phyloP scores from a whole-genome alignment of 1,140 invertebrate species.

The Drosophila leontia region DNA sequence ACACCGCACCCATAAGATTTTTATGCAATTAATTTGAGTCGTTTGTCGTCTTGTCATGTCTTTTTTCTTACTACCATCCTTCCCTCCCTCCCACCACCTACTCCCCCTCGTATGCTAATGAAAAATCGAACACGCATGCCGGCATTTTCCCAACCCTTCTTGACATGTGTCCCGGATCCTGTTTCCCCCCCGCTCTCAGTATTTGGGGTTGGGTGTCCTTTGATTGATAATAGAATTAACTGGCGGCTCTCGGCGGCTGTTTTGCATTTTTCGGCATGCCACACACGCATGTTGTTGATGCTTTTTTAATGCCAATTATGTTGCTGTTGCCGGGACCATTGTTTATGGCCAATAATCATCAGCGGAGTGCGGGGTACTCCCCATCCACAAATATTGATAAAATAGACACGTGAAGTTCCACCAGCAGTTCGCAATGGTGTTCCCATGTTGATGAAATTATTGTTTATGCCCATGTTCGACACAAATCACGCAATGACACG shows the following conservation, averaged over 20 bases:
- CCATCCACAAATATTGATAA: slow-evolving; percentile 72
- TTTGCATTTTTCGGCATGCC: slow-evolving; percentile 77
- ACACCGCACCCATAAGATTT: slow-evolving; percentile 60
- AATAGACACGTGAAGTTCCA: slow-evolving; percentile 55
- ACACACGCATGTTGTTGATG: slow-evolving; percentile 62
- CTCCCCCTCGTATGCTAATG: slow-evolving; percentile 71
- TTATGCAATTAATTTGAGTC: slow-evolving; percentile 83
- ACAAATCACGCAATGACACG: slow-evolving; percentile 75
- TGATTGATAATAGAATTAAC: slow-evolving; percentile 82
- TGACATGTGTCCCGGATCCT: neutral
- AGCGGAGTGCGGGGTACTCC: neutral
- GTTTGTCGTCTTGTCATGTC: slow-evolving; percentile 74
- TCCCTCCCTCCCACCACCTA: slow-evolving; percentile 8
- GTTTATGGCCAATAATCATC: slow-evolving; percentile 81
- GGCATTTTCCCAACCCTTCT: slow-evolving; percentile 23
- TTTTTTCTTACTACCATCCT: slow-evolving; percentile 4
- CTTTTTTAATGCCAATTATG: slow-evolving; percentile 81
- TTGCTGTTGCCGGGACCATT: slow-evolving; percentile 27
- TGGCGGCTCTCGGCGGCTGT: slow-evolving; percentile 52
- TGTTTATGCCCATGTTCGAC: slow-evolving; percentile 54
- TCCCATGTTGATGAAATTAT: slow-evolving; percentile 62
- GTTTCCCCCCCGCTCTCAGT: too few species aligned
- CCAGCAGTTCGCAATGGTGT: slow-evolving; percentile 19
- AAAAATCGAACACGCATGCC: slow-evolving; percentile 79
- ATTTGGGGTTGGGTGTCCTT: slow-evolving; percentile 31